phyloP scores from a whole-genome alignment of 2,888 invertebrate genomes.

The Caenorhabditis macrosperma region DNA sequence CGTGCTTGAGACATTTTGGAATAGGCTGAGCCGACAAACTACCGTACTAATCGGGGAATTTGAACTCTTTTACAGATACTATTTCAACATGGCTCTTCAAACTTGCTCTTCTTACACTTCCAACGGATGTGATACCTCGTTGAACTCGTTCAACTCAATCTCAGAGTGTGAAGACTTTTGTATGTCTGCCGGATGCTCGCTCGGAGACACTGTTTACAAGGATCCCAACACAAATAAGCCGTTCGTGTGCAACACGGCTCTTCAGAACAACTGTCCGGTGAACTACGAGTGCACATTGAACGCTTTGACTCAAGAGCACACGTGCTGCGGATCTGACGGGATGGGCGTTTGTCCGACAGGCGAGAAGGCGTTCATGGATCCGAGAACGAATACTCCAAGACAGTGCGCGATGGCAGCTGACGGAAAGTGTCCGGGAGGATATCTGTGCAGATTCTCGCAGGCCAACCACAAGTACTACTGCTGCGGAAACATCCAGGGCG shows the following conservation, averaged over 20 bases:
- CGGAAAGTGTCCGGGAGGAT: slow-evolving; percentile 66
- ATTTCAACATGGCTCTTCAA: slow-evolving; percentile 72
- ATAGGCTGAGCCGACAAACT: slow-evolving; percentile 50
- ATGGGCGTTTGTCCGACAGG: slow-evolving; percentile 70
- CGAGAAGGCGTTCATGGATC: slow-evolving; percentile 71
- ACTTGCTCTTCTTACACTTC: slow-evolving; percentile 70
- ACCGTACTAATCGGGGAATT: neutral
- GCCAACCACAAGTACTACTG: slow-evolving; percentile 69
- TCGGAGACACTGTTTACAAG: slow-evolving; percentile 69
- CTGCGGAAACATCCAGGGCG: slow-evolving; percentile 66
- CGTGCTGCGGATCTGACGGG: slow-evolving; percentile 66
- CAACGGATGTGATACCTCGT: slow-evolving; percentile 73
- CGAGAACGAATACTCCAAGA: slow-evolving; percentile 62
- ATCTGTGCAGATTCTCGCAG: slow-evolving; percentile 68
- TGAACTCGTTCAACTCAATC: slow-evolving; percentile 71
- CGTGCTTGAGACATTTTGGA: slow-evolving; percentile 58
- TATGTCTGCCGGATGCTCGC: slow-evolving; percentile 64
- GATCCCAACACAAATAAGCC: slow-evolving; percentile 69
- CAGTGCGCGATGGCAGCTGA: slow-evolving; percentile 72
- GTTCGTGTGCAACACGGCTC: slow-evolving; percentile 67
- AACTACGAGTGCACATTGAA: slow-evolving; percentile 67
- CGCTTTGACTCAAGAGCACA: slow-evolving; percentile 63
- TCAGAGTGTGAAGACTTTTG: slow-evolving; percentile 74
- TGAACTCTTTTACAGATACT: slow-evolving; percentile 53
- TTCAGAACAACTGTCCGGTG: slow-evolving; percentile 67